Evolutionary conservation across 2,113 vertebrate genomes (phyloP).

Genomic region (Noturus placidus): DNA sequence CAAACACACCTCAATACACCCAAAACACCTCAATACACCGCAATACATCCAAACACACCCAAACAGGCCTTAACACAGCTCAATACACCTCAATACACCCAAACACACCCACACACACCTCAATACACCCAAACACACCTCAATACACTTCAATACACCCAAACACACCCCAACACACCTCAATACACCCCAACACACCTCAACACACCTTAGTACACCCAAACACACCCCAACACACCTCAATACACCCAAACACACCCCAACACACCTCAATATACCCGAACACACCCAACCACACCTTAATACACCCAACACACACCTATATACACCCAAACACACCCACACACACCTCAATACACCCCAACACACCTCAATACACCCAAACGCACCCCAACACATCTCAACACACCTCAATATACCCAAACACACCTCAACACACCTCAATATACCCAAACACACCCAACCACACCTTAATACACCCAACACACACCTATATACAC

Average conservation of each 20-base stretch:
- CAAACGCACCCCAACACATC: neutral
- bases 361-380: neutral
- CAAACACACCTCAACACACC: too few species aligned
- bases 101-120: neutral
- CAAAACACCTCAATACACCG: neutral
- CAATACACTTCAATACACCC: neutral
- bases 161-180: neutral
- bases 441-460: rapidly evolving
- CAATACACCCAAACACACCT: neutral
- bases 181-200: neutral
- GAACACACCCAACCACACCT: too few species aligned
- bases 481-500: neutral
- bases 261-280: neutral
- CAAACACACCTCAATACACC: neutral
- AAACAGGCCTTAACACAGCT: too few species aligned
- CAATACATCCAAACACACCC: too few species aligned
- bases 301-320: neutral
- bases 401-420: neutral
- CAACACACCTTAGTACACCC: too few species aligned
- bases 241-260: neutral
- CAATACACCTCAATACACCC: neutral
- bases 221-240: neutral
- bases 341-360: neutral
- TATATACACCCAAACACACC: neutral
- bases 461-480: neutral